Percentiles rank a stretch among this genome's conserved stretches.
These are phyloP conservation scores for Paratilapia polleni DNA, from an alignment of 2,113 vertebrate genomes.

Conservation along the genomic window DNA sequence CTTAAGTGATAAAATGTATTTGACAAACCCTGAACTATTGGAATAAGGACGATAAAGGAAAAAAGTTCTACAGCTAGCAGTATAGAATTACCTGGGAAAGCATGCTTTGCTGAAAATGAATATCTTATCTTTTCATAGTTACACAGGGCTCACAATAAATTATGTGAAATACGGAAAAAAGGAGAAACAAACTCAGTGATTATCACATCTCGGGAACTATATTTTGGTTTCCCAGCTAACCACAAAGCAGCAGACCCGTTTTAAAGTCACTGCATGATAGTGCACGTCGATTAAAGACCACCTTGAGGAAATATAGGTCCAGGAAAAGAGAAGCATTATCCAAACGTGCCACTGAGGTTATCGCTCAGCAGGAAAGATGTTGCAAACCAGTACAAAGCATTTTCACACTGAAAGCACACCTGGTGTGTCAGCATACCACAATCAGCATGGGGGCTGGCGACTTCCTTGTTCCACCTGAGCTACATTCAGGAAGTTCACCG, in stretches of 20 bases:
- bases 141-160: neutral
- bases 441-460: constrained; percentile 3
- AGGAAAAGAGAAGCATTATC: neutral
- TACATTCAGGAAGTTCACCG: neutral
- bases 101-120: neutral
- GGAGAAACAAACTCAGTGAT: too few relatives aligned
- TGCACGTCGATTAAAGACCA: neutral
- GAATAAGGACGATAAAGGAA: neutral
- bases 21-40: too few relatives aligned
- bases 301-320: neutral
- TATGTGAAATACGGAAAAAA: neutral
- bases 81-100: neutral
- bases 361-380: neutral
- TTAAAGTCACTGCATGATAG: neutral
- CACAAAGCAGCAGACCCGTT: neutral
- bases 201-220: neutral
- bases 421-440: constrained; percentile 20
- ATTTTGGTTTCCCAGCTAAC: neutral
- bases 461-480: neutral
- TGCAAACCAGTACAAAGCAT: constrained; percentile 2
- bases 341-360: neutral
- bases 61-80: neutral
- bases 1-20: too few relatives aligned
- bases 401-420: constrained; percentile 1
- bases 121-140: neutral